Evolutionary conservation across 1,140 invertebrate genomes (phyloP), one percentile per base, ranked within the genome.

Genomic region (Latrodectus geometricus): DNA sequence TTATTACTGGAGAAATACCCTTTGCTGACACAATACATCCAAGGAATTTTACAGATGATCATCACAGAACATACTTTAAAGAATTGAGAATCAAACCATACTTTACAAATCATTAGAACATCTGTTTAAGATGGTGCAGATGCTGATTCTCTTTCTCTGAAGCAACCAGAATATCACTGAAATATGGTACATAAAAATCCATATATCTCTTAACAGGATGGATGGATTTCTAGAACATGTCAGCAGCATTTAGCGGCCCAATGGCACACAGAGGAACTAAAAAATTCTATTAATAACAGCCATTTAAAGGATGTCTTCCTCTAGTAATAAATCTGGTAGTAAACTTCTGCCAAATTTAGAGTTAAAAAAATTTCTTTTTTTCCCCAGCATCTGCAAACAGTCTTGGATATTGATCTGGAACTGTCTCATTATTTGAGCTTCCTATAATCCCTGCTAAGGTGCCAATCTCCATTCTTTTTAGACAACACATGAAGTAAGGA

Each of bases 21-120:
- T 88, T 66, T 21, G 65, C 66, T 70, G 88, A 84, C 9, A 91
- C 90, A 5, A 84, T 88, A 52, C 90, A 90, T 9, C 91, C 91
- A n/a, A 91, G 88, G 72, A 90, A 90, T 35, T 87, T 49, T 0
- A 89, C 54, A 15, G 21, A 23, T 35, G 49, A 8, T 14, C 70
- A 70, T 17, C 85, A 81, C 12, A 89, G 75, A 50, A 80, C 66
- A 87, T 5, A 87, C 69, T 89, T 84, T 17, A 15, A 21, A 4
- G 65, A 52, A 48, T 61, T 84, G 5, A 84, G 52, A 49, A 20
- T 9, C 9, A 84, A 12, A 0, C 82, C 72, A 48, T 75, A 73
- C 0, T 84, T 12, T 15, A 8, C 7, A 35, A 77, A 68, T 15
- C 56, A 48, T n/a, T 68, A 7, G 56, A 77, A 68, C 5, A 75